Base-by-base conservation (phyloP, 2,113 vertebrate species). In the Rhinoderma darwinii region DNA sequence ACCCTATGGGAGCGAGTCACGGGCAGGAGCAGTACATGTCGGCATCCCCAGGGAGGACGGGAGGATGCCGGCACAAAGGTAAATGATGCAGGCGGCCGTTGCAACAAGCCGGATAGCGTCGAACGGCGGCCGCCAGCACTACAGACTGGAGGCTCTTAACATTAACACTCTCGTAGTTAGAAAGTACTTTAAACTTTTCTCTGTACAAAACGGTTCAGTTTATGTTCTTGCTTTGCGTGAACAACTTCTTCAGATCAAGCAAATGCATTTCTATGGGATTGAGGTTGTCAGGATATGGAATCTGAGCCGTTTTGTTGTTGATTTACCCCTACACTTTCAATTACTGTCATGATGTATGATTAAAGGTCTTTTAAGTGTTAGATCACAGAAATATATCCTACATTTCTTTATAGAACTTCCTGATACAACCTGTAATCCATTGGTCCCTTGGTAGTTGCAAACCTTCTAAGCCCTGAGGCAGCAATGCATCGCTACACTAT, bases 321-420 rank as follows among this genome's bases (percentile, higher is more conserved):
- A 66, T 66, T 66, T 32, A 66, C 14, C 59, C n/a, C 27, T 63
- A 10, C 59, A 27, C n/a, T 63, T 63, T 63, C n/a, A 63, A 27
- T 63, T 27, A n/a, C n/a, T 63, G 59, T 63, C 27, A 30, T 27
- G 59, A n/a, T 63, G 27, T 63, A 30, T 63, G 25, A 63, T 63
- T 63, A 63, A 63, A 63, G 59, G 59, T 63, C 59, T 63, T 63
- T 63, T n/a, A 63, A 63, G 59, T 30, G 59, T 59, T 11, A 63
- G 59, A 63, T 30, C 59, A 63, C 59, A 63, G 54, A 59, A 20
- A 59, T 10, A 27, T 63, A 63, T 30, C 59, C 25, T 30, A 63
- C 27, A 30, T 63, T 63, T 3, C n/a, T 63, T 30, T 63, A 27
- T 63, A 63, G n/a, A 30, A 63, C 15, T 63, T 63, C 59, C 59